Evolutionary conservation across 2,888 invertebrate genomes (phyloP), one percentile per base, ranked within the genome.

Genomic region (Lordiphosa andalusiaca): DNA sequence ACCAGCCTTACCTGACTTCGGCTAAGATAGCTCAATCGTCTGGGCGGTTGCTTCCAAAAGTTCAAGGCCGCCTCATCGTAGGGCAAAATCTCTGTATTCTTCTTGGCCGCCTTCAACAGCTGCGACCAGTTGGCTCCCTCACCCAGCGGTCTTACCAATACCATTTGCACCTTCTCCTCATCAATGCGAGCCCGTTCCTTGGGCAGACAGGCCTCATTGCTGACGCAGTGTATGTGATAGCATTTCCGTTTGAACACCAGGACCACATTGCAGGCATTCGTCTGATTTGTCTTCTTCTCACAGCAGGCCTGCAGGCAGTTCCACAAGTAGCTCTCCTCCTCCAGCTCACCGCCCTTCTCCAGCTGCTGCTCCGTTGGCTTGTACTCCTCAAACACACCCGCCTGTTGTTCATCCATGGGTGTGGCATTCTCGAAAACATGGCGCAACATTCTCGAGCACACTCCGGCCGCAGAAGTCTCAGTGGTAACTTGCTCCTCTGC

Each of bases 221-320:
- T 93, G 4, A 89, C 90, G 88, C 95, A 95, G 59, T 92, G 91
- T 13, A 96, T 92, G 88, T 95, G 94, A 86, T 93, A 96, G 86
- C 96, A 96, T 63, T 93, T 93, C 16, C 91, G 89, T 80, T 95
- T 93, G 71, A 92, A 93, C 88, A 95, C 93, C 85, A 96, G 93
- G 3, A 94, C 95, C 65, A 95, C 93, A 88, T 96, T 94, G 87
- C 96, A 96, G 9, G 82, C 69, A 36, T 69, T 75, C 2, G 37
- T 42, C 90, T 89, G 74, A 21, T 66, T 73, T 58, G 61, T 56
- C 0, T 71, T 65, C 51, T 86, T 83, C 12, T 87, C 80, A 53
- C 49, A 92, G 90, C 69, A 93, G 88, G 47, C 91, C 78, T 88
- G 95, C 93, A 90, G 95, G 94, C 77, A 92, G 90, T 88, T 92